phyloP scores from a whole-genome alignment of 1,140 invertebrate species.

The Orchestia grillus region DNA sequence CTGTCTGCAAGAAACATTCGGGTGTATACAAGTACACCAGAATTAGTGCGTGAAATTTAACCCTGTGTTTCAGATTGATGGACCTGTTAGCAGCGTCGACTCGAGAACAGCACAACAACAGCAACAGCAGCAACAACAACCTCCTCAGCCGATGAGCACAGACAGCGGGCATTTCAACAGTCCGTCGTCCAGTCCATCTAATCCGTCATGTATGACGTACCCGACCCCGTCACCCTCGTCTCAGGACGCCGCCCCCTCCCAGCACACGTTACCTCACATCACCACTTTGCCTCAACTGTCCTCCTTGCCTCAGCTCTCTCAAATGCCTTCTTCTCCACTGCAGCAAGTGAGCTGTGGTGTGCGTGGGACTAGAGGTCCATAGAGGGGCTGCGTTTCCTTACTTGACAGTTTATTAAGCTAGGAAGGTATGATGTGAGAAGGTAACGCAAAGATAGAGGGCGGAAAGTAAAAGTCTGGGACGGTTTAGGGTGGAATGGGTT shows the following conservation, averaged over 20 bases:
- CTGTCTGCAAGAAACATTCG: too few species aligned
- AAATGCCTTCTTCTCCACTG: conserved; percentile 17
- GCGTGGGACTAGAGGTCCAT: too few species aligned
- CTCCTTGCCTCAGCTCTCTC: neutral
- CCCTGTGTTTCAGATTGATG: neutral
- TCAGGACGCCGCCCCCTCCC: neutral
- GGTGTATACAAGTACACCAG: too few species aligned
- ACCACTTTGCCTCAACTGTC: conserved; percentile 18
- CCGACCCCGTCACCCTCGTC: conserved; percentile 4
- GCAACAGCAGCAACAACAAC: neutral
- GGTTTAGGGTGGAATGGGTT: too few species aligned
- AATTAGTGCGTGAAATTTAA: too few species aligned
- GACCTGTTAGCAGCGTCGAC: neutral
- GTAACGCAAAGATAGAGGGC: too few species aligned
- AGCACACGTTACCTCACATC: conserved; percentile 37
- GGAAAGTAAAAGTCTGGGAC: too few species aligned
- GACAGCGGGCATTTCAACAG: conserved; percentile 22
- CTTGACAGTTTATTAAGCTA: too few species aligned
- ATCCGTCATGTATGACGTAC: neutral
- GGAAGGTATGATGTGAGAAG: too few species aligned
- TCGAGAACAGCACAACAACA: conserved; percentile 5
- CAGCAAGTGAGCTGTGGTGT: neutral
- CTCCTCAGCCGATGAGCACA: conserved; percentile 30
- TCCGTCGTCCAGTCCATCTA: conserved; percentile 22
- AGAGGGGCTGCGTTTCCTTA: too few species aligned